Base-by-base conservation (phyloP, 2,113 vertebrate genomes). In the Dipodomys stephensi region DNA sequence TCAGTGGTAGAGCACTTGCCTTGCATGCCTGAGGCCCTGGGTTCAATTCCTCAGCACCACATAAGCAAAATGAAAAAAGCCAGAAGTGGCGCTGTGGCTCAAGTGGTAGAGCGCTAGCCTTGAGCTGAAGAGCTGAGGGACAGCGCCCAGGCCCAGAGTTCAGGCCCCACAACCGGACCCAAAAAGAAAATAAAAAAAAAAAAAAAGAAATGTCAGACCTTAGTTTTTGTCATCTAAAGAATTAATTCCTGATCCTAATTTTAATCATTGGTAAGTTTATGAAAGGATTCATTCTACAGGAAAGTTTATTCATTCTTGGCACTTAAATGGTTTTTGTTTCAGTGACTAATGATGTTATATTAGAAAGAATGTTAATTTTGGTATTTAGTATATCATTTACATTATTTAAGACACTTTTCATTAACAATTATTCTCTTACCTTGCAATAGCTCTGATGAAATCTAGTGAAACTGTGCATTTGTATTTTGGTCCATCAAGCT, bases 401-500 rank as follows among this genome's bases (percentile, higher is more conserved):
- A 94, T 84, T 94, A 90, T 46, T 79, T 32, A 88, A 92, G 49
- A 81, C n/a, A 92, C 27, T 62, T n/a, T 91, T 85, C 53, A 81
- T 78, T 35, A 96, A 94, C 11, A 0, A 1, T 81, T 46, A n/a
- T 77, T 78, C 39, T 28, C 96, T 98, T 95, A 99, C 99, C 99
- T 98, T 97, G 99, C 98, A 96, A 99, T 76, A 88, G 98, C 98
- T 84, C 98, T 98, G 97, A 99, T 99, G 98, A 99, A 99, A 93
- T 99, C 99, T 95, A 99, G 97, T 44, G 99, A 99, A 2, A 99
- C 99, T 0, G 98, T 98, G 95, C 99, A 99, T 97, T 99, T 99
- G 97, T 99, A 99, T 74, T 99, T 99, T 6, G 99, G 99, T 83
- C 98, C 98, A 77, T 99, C 99, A 89, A 99, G 98, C 97, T 99